A percentile compares a stretch with the other conserved stretches of the same genome.
Evolutionary conservation across 2,797 vertebrate species (phyloP).

Genomic region (Sebastiscus tertius): DNA sequence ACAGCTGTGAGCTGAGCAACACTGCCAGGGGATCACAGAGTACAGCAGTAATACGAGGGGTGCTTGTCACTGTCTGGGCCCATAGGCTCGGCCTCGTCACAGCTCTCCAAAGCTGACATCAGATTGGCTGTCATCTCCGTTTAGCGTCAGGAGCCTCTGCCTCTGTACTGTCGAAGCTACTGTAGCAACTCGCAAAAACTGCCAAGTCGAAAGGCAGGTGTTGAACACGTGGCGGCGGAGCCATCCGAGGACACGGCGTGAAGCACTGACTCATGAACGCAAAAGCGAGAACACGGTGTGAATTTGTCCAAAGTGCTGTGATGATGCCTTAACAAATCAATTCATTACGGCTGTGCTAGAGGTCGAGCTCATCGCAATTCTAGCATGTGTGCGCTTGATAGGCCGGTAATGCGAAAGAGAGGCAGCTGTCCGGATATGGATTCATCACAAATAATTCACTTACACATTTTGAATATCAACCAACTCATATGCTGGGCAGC

Average conservation of each 20-base stretch:
- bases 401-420: slow-evolving; percentile 15
- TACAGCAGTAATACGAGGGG: slow-evolving; percentile 19
- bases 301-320: slow-evolving; percentile 36
- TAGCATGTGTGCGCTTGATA: not conserved
- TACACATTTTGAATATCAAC: not conserved
- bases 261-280: slow-evolving; percentile 49
- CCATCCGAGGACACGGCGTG: slow-evolving; percentile 56
- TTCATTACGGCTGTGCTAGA: slow-evolving; percentile 11
- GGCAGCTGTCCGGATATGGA: slow-evolving; percentile 6
- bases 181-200: slow-evolving; percentile 2
- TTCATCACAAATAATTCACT: slow-evolving; percentile 9
- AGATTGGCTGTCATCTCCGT: slow-evolving; percentile 50
- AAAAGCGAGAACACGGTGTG: slow-evolving; percentile 28
- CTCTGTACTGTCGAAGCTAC: slow-evolving; percentile 21
- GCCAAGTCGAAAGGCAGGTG: slow-evolving; percentile 55
- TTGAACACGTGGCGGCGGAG: slow-evolving; percentile 26
- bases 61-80: slow-evolving; percentile 39
- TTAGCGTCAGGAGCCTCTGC: slow-evolving; percentile 49
- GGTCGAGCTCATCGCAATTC: slow-evolving; percentile 21
- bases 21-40: slow-evolving; percentile 37
- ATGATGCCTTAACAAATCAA: slow-evolving; percentile 20
- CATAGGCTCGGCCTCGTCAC: slow-evolving; percentile 42
- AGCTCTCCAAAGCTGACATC: slow-evolving; percentile 51
- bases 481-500: not conserved
- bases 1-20: slow-evolving; percentile 52